Percentiles rank a stretch among this genome's conserved stretches.
Evolutionary conservation across 2,888 invertebrate species (phyloP).

Genomic region (Tinea trinotella): DNA sequence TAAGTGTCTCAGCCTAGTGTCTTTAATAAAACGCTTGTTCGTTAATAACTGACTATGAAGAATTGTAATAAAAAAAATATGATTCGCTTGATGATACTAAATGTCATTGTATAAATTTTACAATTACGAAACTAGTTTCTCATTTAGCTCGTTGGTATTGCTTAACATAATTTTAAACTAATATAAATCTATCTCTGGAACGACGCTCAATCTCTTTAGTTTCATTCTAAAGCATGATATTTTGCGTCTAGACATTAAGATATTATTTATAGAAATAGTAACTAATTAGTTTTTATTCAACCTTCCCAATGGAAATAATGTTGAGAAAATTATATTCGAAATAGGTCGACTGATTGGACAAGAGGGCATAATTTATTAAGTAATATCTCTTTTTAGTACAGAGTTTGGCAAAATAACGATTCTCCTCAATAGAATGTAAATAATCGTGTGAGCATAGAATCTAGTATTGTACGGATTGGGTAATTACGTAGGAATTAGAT

Average conservation of each 20-base stretch:
- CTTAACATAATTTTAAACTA: neutral
- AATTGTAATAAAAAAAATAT: constrained; percentile 9
- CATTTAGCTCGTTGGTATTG: neutral
- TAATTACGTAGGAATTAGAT: neutral
- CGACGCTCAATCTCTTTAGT: neutral
- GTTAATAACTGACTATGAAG: constrained; percentile 23
- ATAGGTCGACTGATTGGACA: neutral
- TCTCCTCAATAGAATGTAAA: no score
- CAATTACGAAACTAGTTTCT: constrained; percentile 11
- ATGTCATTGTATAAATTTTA: neutral
- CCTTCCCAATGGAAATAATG: neutral
- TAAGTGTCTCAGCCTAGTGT: constrained; percentile 24
- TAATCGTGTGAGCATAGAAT: no score
- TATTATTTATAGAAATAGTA: constrained; percentile 4
- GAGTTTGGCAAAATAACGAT: no score
- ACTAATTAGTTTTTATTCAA: neutral
- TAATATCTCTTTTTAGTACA: neutral
- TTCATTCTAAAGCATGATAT: constrained; percentile 6
- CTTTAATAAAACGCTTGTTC: constrained; percentile 25
- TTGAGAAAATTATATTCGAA: neutral
- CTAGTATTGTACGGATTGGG: no score
- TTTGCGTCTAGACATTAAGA: constrained; percentile 9
- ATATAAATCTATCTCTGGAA: constrained; percentile 1
- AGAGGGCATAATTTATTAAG: neutral
- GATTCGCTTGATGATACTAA: constrained; percentile 1